A percentile compares a stretch with the other conserved stretches of the same genome.
Conservation (phyloP, 2,113 vertebrate species). For the Plecotus auritus region DNA sequence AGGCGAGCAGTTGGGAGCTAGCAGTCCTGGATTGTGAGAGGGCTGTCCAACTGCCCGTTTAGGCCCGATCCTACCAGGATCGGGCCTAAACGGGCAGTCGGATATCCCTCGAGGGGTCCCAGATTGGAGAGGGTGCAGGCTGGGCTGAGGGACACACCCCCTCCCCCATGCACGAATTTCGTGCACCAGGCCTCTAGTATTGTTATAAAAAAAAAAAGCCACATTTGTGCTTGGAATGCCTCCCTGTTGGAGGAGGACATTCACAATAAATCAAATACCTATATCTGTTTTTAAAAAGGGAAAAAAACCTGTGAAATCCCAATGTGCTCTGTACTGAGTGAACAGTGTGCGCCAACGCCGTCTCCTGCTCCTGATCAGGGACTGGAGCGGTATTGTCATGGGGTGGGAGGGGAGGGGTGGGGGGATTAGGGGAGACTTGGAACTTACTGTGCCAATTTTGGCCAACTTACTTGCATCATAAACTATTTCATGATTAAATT, state of each 20-base stretch:
- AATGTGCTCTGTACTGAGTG: fast-evolving
- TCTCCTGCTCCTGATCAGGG: fast-evolving
- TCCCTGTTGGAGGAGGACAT: not conserved
- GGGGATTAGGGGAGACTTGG: fast-evolving
- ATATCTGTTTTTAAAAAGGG: not conserved
- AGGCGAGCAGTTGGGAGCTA: no score
- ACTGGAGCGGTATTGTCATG: fast-evolving
- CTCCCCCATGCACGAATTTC: no score
- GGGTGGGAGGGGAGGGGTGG: no score
- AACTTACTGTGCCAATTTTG: not conserved
- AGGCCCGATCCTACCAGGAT: no score
- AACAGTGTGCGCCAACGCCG: fast-evolving
- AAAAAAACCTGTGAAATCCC: fast-evolving
- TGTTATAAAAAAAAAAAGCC: no score
- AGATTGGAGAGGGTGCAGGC: no score
- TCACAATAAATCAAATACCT: not conserved
- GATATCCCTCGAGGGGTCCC: no score
- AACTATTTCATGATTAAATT: not conserved
- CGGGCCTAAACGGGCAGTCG: no score
- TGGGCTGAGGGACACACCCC: no score
- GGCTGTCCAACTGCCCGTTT: no score
- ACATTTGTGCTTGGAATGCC: not conserved
- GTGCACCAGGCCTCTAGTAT: no score
- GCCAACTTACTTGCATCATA: not conserved
- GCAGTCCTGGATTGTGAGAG: no score